A percentile compares a stretch with the other conserved stretches of the same genome.
Evolutionary conservation across 2,113 vertebrate species (phyloP).

Genomic region (Ranitomeya imitator): DNA sequence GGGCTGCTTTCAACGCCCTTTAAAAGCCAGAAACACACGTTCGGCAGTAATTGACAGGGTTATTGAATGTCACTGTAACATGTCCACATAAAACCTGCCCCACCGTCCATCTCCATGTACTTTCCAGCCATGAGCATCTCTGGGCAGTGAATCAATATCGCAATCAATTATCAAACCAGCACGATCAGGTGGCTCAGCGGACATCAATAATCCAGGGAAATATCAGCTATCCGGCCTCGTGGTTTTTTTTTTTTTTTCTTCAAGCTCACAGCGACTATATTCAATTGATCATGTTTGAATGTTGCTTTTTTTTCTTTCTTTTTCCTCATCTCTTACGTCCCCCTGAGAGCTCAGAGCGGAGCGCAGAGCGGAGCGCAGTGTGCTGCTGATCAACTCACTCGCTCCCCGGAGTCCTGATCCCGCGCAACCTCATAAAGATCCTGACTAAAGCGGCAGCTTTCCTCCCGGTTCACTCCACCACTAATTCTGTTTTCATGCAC

Average conservation of each 20-base stretch:
- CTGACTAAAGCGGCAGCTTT: conserved; percentile 43
- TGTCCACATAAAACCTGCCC: conserved; percentile 3
- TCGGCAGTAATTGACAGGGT: conserved; percentile 46
- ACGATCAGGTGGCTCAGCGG: not conserved
- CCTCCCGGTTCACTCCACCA: conserved; percentile 32
- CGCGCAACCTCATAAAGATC: conserved; percentile 55
- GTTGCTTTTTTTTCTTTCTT: conserved; percentile 18
- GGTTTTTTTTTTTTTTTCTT: conserved; percentile 9
- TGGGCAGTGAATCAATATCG: conserved; percentile 31
- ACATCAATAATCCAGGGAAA: not conserved
- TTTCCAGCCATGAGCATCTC: not conserved
- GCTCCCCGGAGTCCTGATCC: conserved; percentile 48
- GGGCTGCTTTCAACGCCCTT: not conserved
- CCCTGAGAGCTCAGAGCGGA: conserved; percentile 31
- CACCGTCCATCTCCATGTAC: conserved; percentile 16
- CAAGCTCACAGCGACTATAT: not conserved
- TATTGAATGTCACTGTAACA: conserved; percentile 31
- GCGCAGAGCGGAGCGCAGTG: not conserved
- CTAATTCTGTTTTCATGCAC: conserved; percentile 51
- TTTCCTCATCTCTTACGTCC: conserved; percentile 13
- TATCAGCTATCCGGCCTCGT: not conserved
- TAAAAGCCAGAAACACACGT: conserved; percentile 1
- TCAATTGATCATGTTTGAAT: conserved; percentile 50
- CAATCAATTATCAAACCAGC: conserved; percentile 39
- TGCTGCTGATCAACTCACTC: conserved; percentile 49